Conservation (phyloP, 2,113 vertebrate species). For the Laticauda laticaudata region DNA sequence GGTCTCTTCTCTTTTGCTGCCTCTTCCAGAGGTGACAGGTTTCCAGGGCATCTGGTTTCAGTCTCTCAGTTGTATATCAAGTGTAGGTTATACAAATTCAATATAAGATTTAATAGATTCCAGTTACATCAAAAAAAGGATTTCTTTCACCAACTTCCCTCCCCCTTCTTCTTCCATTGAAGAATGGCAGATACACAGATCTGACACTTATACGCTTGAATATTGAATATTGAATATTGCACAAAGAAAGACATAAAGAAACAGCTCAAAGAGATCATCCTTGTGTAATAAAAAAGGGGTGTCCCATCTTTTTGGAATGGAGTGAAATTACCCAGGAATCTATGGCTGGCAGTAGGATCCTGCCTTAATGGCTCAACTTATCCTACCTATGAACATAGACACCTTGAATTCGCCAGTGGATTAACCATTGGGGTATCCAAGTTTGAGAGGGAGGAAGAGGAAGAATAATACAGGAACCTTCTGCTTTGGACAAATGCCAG, state of each 20-base stretch:
- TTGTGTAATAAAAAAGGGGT: not conserved
- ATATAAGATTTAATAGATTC: no score
- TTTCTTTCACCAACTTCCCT: no score
- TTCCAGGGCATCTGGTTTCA: no score
- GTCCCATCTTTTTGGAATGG: not conserved
- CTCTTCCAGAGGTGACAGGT: no score
- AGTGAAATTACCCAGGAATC: not conserved
- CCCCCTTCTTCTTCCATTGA: no score
- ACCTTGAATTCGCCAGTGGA: not conserved
- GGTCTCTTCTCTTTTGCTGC: no score
- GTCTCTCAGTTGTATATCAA: no score
- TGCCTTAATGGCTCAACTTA: not conserved
- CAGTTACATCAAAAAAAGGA: no score
- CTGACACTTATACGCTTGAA: not conserved
- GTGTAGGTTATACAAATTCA: no score
- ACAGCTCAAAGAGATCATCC: not conserved
- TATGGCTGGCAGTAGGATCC: not conserved
- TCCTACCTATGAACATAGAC: not conserved
- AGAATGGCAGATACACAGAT: no score
- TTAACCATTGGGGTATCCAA: not conserved
- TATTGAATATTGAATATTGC: no score
- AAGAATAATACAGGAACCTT: not conserved
- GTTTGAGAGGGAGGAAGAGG: not conserved
- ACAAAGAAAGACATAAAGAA: not conserved
- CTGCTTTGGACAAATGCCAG: not conserved